A percentile compares a stretch with the other conserved stretches of the same genome.
These are phyloP conservation scores for Melospiza melodia DNA, from an alignment of 2,113 vertebrate species.

Conservation along the genomic window DNA sequence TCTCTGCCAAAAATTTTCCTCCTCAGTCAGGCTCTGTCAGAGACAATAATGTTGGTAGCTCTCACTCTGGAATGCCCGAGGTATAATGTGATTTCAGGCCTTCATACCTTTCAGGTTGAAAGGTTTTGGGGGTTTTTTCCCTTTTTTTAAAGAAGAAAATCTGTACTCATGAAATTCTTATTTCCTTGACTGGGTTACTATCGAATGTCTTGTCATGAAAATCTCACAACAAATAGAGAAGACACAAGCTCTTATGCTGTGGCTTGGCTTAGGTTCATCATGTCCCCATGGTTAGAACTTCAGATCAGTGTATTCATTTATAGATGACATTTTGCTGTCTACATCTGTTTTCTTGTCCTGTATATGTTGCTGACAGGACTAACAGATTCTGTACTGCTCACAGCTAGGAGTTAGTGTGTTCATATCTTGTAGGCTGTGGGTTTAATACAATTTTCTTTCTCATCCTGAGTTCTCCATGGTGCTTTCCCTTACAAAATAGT, in stretches of 20 bases:
- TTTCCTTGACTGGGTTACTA: constrained; percentile 16
- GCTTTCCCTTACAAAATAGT: neutral
- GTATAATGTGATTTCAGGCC: constrained; percentile 59
- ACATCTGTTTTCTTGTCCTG: neutral
- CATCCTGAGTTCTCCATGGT: neutral
- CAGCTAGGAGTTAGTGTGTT: neutral
- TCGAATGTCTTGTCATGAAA: neutral
- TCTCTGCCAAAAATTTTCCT: constrained; percentile 56
- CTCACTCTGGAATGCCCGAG: constrained; percentile 54
- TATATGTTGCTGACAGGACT: neutral
- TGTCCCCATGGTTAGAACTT: neutral
- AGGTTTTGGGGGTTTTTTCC: rapidly evolving
- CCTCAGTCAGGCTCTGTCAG: constrained; percentile 44
- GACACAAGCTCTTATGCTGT: neutral
- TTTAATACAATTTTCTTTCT: neutral
- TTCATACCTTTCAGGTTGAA: constrained; percentile 35
- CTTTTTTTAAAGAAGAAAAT: neutral
- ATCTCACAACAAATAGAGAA: constrained; percentile 4
- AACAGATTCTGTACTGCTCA: neutral
- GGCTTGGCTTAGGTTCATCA: neutral
- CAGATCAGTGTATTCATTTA: neutral
- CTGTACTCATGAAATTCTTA: neutral
- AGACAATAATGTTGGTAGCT: constrained; percentile 52
- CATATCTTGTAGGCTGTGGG: neutral
- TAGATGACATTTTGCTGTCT: neutral